These are phyloP conservation scores for Ceramica pisi DNA, from an alignment of 2,888 invertebrate genomes.

Conservation along the genomic window DNA sequence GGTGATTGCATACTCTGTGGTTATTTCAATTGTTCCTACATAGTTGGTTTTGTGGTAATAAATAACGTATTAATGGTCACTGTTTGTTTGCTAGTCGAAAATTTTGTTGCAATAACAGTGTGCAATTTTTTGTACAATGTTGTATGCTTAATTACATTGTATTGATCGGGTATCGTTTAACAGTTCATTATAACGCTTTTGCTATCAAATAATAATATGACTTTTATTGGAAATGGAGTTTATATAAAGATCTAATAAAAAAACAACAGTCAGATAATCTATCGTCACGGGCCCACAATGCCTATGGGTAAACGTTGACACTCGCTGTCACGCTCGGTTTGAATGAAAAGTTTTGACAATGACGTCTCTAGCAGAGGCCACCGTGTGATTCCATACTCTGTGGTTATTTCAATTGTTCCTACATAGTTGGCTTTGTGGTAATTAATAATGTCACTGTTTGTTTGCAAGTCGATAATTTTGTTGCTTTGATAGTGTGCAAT, in stretches of 20 bases:
- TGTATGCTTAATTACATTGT: background rate
- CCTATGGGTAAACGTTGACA: background rate
- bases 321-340: background rate
- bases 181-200: background rate
- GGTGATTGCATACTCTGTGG: background rate
- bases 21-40: background rate
- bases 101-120: slow-evolving; percentile 11
- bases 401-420: background rate
- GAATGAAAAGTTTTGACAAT: background rate
- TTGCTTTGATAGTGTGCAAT: slow-evolving; percentile 2
- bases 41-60: slow-evolving; percentile 9
- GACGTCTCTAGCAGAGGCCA: background rate
- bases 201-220: background rate
- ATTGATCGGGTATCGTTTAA: background rate
- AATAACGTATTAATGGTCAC: slow-evolving; percentile 3
- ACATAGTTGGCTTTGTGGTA: slow-evolving; percentile 1
- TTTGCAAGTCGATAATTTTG: slow-evolving; percentile 21
- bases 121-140: background rate
- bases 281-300: too few species aligned
- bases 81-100: slow-evolving; percentile 19
- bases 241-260: too few species aligned
- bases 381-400: background rate
- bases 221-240: too few species aligned
- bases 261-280: too few species aligned
- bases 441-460: slow-evolving; percentile 19